Percentiles rank a stretch among this genome's conserved stretches.
These are phyloP conservation scores for Monoplex corrugatus DNA, from an alignment of 2,888 invertebrate genomes.

Conservation along the genomic window DNA sequence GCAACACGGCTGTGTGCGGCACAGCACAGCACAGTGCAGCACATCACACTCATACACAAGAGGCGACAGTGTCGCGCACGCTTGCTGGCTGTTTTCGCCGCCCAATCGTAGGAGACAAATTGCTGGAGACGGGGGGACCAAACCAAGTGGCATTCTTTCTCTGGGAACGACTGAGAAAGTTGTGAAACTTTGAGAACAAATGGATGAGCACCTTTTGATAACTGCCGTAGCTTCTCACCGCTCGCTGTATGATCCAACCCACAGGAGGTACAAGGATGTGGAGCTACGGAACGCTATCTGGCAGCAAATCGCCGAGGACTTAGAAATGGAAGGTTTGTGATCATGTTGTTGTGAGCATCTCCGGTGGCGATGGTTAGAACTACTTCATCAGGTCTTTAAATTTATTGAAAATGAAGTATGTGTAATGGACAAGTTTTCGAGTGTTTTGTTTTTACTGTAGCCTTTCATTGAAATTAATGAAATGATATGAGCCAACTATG, in stretches of 20 bases:
- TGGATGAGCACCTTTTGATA: slow-evolving; percentile 44
- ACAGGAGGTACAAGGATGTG: slow-evolving; percentile 39
- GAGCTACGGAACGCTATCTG: slow-evolving; percentile 42
- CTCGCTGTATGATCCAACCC: slow-evolving; percentile 41
- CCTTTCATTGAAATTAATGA: not conserved
- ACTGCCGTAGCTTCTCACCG: slow-evolving; percentile 38
- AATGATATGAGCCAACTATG: not conserved
- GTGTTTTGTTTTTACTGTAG: not conserved
- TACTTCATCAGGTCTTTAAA: not conserved
- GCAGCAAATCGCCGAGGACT: slow-evolving; percentile 44
- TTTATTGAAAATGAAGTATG: not conserved
- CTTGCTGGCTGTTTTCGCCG: slow-evolving; percentile 9
- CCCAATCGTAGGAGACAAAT: slow-evolving; percentile 37
- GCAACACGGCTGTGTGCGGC: not conserved
- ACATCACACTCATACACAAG: slow-evolving; percentile 8
- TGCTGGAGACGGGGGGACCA: slow-evolving; percentile 4
- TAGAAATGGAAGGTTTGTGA: slow-evolving; percentile 44
- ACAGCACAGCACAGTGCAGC: slow-evolving; percentile 28
- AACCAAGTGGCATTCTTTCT: slow-evolving; percentile 24
- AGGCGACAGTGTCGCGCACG: slow-evolving; percentile 27
- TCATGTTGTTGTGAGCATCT: not conserved
- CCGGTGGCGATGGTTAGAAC: not conserved
- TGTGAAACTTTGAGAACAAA: not conserved
- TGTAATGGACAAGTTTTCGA: not conserved
- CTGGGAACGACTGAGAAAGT: slow-evolving; percentile 9